phyloP scores from a whole-genome alignment of 1,140 invertebrate species.

The Euglossa dilemma region DNA sequence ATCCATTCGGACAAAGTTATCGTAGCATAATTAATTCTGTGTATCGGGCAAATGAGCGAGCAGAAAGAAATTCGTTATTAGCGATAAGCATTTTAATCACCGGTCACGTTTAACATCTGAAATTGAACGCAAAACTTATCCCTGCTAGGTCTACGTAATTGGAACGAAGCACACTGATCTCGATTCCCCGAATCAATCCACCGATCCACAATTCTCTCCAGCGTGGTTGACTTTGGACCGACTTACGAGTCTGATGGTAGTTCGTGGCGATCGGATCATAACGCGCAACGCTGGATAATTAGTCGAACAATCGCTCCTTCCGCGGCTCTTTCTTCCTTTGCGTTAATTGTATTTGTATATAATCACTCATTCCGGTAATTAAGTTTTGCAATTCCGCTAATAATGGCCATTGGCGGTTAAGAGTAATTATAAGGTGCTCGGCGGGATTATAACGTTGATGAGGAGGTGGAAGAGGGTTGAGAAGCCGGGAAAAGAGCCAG shows the following conservation, averaged over 20 bases:
- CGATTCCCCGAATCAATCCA: not conserved
- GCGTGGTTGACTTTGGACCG: not conserved
- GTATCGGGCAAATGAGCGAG: too few relatives aligned
- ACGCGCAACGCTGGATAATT: not conserved
- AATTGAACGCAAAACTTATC: not conserved
- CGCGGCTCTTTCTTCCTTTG: not conserved
- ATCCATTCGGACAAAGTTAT: too few relatives aligned
- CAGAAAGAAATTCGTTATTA: too few relatives aligned
- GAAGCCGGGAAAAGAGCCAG: constrained; percentile 35
- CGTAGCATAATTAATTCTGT: too few relatives aligned
- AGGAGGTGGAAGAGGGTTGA: constrained; percentile 33
- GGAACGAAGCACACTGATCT: not conserved
- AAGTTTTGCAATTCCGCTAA: constrained; percentile 26
- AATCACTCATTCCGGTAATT: constrained; percentile 19
- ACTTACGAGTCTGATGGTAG: not conserved
- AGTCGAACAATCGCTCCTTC: not conserved
- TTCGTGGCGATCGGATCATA: not conserved
- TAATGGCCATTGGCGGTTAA: constrained; percentile 49
- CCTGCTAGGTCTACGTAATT: not conserved
- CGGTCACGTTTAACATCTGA: not conserved
- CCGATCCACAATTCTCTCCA: too few relatives aligned
- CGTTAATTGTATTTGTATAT: constrained; percentile 5
- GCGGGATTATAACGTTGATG: constrained; percentile 23
- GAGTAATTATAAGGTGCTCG: constrained; percentile 47
- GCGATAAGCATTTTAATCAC: not conserved